Conservation (phyloP, 2,113 vertebrate genomes). For the Machaerirhynchus nigripectus region DNA sequence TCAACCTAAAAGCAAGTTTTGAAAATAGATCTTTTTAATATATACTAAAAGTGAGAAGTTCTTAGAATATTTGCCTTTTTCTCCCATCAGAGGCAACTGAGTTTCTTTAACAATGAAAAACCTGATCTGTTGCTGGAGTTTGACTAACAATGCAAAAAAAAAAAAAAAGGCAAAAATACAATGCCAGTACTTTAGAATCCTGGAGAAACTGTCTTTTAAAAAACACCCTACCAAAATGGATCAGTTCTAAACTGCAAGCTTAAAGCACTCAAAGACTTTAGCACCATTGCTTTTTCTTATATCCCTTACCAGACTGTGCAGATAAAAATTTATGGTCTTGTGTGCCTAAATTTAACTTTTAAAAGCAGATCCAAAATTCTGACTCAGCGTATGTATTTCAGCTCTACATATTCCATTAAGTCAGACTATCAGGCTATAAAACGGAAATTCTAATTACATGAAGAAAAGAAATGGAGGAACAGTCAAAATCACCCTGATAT, state of each 20-base stretch:
- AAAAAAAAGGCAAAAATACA: background rate
- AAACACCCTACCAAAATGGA: background rate
- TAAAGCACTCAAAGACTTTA: background rate
- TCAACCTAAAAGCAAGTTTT: background rate
- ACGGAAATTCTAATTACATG: background rate
- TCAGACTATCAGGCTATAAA: background rate
- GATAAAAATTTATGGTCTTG: background rate
- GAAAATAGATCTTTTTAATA: background rate
- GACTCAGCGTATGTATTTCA: background rate
- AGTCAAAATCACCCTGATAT: background rate
- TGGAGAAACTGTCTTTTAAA: background rate
- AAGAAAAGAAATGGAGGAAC: background rate
- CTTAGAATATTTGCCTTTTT: background rate
- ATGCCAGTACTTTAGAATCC: background rate
- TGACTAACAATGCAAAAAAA: background rate
- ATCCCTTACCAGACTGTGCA: background rate
- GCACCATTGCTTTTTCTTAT: background rate
- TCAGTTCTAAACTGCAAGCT: background rate
- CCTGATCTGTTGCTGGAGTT: background rate
- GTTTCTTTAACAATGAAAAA: background rate
- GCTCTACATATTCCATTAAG: background rate
- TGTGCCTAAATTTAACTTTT: background rate
- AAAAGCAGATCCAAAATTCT: background rate
- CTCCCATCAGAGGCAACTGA: background rate
- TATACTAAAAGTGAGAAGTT: background rate